phyloP scores from a whole-genome alignment of 2,797 vertebrate genomes.

The Tokudaia muenninki region DNA sequence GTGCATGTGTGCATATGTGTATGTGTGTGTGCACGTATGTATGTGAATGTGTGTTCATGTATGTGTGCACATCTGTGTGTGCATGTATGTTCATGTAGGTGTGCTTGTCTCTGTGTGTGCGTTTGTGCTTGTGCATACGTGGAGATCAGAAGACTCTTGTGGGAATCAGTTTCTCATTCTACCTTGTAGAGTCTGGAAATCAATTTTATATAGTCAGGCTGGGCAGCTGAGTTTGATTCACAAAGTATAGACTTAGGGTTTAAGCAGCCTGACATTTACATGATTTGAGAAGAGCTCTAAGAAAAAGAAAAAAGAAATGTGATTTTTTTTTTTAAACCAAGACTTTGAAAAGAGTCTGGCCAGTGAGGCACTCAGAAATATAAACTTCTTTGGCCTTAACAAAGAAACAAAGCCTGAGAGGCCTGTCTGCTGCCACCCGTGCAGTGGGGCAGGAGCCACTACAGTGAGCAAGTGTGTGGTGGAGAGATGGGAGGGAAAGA shows the following conservation, averaged over 20 bases:
- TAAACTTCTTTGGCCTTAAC: neutral
- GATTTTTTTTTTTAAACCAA: neutral
- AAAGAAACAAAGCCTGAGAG: neutral
- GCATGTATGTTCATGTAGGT: neutral
- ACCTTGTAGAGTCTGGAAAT: neutral
- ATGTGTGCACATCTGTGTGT: too few relatives aligned
- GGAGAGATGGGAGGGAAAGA: neutral
- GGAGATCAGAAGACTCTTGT: neutral
- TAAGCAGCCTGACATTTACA: neutral
- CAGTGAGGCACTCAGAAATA: neutral
- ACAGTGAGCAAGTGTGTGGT: neutral
- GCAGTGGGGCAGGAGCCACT: neutral
- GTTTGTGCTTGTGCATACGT: too few relatives aligned
- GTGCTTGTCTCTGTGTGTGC: too few relatives aligned
- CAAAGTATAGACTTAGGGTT: neutral
- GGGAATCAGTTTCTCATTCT: neutral
- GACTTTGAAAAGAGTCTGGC: neutral
- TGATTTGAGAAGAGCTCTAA: neutral
- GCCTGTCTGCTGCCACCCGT: neutral
- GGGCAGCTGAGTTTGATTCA: neutral
- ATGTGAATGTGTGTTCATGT: too few relatives aligned
- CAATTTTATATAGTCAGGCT: neutral
- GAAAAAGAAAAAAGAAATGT: constrained; percentile 25
- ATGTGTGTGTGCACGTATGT: too few relatives aligned
- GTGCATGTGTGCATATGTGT: too few relatives aligned